Conservation (phyloP, 2,888 invertebrate genomes). For the Neuroscelio doddi region DNA sequence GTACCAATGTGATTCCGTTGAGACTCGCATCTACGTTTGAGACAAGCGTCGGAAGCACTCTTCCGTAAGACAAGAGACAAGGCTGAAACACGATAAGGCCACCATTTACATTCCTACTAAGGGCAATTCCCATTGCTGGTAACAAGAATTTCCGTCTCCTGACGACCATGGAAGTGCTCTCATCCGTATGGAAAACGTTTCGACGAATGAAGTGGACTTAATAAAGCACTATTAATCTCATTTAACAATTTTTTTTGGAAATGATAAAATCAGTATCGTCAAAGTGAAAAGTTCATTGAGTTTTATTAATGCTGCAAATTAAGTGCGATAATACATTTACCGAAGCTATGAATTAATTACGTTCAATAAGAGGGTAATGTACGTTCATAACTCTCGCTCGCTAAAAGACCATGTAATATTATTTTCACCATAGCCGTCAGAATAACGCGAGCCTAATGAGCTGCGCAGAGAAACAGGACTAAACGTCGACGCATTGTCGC, state of each 20-base stretch:
- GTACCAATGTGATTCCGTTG: constrained; percentile 55
- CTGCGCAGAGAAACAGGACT: constrained; percentile 23
- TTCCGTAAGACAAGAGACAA: constrained; percentile 41
- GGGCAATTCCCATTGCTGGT: constrained; percentile 59
- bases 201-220: constrained; percentile 30
- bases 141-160: constrained; percentile 53
- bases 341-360: too few relatives aligned
- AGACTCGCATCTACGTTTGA: constrained; percentile 42
- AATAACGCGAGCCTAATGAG: constrained; percentile 17
- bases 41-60: constrained; percentile 42
- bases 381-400: too few relatives aligned
- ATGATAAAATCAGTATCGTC: too few relatives aligned
- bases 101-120: constrained; percentile 63
- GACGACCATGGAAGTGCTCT: constrained; percentile 17
- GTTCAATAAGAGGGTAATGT: too few relatives aligned
- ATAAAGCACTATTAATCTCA: constrained; percentile 13
- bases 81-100: constrained; percentile 58
- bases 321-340: too few relatives aligned
- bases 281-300: too few relatives aligned
- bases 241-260: too few relatives aligned
- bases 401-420: constrained; percentile 12
- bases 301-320: too few relatives aligned
- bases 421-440: constrained; percentile 17
- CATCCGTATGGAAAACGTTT: background rate
- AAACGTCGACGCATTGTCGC: constrained; percentile 36